Percentiles rank a stretch among this genome's conserved stretches.
phyloP scores from a whole-genome alignment of 2,888 invertebrate genomes.

The Tryphoninae sp. region DNA sequence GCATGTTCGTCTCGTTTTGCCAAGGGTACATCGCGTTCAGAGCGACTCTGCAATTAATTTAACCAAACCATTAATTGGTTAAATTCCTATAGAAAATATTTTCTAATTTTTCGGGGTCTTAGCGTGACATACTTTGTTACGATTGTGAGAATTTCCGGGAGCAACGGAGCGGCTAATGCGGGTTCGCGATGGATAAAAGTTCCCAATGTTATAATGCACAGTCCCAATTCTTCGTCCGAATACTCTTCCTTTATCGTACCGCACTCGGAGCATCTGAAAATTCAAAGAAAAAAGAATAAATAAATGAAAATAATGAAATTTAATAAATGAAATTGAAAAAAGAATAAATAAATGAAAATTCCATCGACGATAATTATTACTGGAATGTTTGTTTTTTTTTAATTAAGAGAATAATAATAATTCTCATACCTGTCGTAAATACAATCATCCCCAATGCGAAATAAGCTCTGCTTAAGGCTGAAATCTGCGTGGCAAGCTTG shows the following conservation, averaged over 20 bases:
- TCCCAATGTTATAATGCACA: slow-evolving; percentile 95
- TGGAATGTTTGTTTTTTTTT: background rate
- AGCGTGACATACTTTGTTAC: slow-evolving; percentile 88
- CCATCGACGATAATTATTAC: background rate
- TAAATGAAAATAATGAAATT: no score
- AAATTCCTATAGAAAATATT: background rate
- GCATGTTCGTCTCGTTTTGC: slow-evolving; percentile 93
- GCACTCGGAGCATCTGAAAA: slow-evolving; percentile 90
- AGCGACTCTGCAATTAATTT: slow-evolving; percentile 84
- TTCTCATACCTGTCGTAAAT: slow-evolving; percentile 84
- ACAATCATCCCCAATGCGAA: slow-evolving; percentile 88
- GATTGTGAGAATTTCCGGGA: slow-evolving; percentile 94
- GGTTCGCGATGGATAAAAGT: slow-evolving; percentile 99
- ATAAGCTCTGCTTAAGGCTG: slow-evolving; percentile 85
- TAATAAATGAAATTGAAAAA: no score
- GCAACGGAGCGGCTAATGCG: slow-evolving; percentile 94
- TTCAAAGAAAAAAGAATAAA: slow-evolving; percentile 4
- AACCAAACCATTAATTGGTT: background rate
- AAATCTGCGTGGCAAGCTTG: slow-evolving; percentile 83
- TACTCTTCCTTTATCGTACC: slow-evolving; percentile 94
- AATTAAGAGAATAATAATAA: background rate
- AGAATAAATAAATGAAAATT: background rate
- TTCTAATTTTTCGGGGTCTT: background rate
- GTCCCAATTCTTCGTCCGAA: slow-evolving; percentile 97
- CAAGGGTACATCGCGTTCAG: slow-evolving; percentile 92